A percentile compares a stretch with the other conserved stretches of the same genome.
phyloP scores from a whole-genome alignment of 2,888 invertebrate species.

The Andrena bucephala region DNA sequence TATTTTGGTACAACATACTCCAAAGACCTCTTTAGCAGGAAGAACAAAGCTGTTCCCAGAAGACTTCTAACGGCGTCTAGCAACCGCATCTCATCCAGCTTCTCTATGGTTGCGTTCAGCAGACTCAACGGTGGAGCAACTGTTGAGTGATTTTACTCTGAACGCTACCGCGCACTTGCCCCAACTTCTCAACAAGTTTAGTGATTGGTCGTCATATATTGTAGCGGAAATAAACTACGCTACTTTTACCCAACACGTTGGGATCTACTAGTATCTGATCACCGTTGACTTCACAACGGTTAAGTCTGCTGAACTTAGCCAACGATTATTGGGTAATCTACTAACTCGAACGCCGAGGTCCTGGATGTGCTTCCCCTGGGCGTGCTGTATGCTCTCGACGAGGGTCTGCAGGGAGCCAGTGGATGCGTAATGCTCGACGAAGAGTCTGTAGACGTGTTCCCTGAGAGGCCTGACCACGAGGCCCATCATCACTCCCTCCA shows the following conservation, averaged over 20 bases:
- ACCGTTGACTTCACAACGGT: background rate
- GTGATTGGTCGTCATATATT: too few species aligned
- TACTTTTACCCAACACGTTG: too few species aligned
- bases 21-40: background rate
- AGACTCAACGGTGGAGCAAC: too few species aligned
- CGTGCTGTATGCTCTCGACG: conserved; percentile 90
- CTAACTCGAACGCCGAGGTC: conserved; percentile 90
- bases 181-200: too few species aligned
- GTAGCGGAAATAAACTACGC: too few species aligned
- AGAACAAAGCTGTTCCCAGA: background rate
- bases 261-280: too few species aligned
- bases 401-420: conserved; percentile 90
- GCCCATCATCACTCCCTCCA: conserved; percentile 97
- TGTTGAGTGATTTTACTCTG: too few species aligned
- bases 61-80: background rate
- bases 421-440: conserved; percentile 94
- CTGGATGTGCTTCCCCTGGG: conserved; percentile 89
- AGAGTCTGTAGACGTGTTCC: conserved; percentile 92
- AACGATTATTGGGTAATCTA: conserved; percentile 1
- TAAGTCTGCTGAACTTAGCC: too few species aligned
- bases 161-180: too few species aligned
- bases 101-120: background rate
- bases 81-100: background rate
- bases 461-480: conserved; percentile 95
- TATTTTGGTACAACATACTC: background rate